Evolutionary conservation across 2,797 vertebrate genomes (phyloP), one percentile per base, ranked within the genome.

Genomic region (Macrochelys suwanniensis): DNA sequence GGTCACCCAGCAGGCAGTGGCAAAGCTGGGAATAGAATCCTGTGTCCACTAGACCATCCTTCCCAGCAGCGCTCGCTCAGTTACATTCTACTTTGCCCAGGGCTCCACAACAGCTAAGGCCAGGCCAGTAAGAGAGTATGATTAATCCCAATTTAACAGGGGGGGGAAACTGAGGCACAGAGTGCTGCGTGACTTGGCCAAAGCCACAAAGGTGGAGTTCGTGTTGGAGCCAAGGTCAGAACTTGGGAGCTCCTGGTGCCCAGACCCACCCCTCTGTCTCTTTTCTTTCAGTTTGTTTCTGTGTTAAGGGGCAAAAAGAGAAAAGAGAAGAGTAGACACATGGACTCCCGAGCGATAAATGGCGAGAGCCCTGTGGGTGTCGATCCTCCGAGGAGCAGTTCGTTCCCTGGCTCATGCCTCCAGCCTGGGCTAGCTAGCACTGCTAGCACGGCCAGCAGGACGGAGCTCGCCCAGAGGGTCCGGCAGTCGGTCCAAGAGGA

Each of bases 251-350:
- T 74, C 42, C 71, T 45, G 5, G 42, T 76, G 42, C 23, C 23
- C 6, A 93, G 61, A 7, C 1, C 91, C 88, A 61, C 80, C 61
- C 89, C 33, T 89, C 49, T 85, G 9, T 86, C 59, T 93, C 86
- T 56, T 47, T 79, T 85, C 80, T 91, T 92, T 57, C 97, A 99
- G 99, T 99, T 99, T 68, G 96, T 98, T 85, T 99, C 99, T 7
- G 98, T 98, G 10, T 94, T 99, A 95, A 97, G 98, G 78, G 98
- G 97, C 82, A 99, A 98, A 59, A 98, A 98, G 90, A 97, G 95
- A 25, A 97, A 93, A 49, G 91, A 96, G 51, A 97, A 81, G 0
- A 87, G 49, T 1, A 97, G 88, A 78, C 87, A 82, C 2, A 19
- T 51, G 17, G 94, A 95, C 65, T 78, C 54, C 53, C 88, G 51